Percentiles rank a stretch among this genome's conserved stretches.
phyloP scores from a whole-genome alignment of 2,113 vertebrate species.

The Mobula hypostoma region DNA sequence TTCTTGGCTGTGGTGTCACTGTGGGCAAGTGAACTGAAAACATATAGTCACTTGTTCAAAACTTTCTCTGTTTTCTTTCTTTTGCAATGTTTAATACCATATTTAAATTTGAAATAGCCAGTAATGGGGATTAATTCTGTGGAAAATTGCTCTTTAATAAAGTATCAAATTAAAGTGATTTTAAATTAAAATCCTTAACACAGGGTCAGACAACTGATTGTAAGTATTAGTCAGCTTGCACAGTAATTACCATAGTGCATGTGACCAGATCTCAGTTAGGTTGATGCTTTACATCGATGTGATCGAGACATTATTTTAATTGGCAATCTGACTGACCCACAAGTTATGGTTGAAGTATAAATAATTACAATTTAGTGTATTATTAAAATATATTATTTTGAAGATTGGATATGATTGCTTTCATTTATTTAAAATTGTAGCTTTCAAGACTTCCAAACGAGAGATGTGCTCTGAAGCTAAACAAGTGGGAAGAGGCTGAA shows the following conservation, averaged over 20 bases:
- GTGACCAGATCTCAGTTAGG: constrained; percentile 5
- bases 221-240: background rate
- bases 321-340: constrained; percentile 29
- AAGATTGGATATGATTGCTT: constrained; percentile 33
- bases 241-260: background rate
- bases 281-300: background rate
- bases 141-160: constrained; percentile 17
- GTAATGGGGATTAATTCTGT: background rate
- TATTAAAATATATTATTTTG: constrained; percentile 32
- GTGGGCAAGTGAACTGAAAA: background rate
- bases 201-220: constrained; percentile 22
- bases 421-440: constrained; percentile 34
- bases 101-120: background rate
- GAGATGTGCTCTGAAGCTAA: constrained; percentile 3
- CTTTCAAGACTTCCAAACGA: background rate
- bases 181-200: constrained; percentile 17
- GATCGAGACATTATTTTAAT: constrained; percentile 20
- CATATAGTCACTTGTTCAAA: background rate
- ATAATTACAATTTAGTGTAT: constrained; percentile 23
- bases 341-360: constrained; percentile 26
- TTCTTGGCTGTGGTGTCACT: too few relatives aligned
- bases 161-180: constrained; percentile 12
- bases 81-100: background rate
- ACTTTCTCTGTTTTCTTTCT: background rate
- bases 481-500: too few relatives aligned